Conservation (phyloP, 2,113 vertebrate species). For the Nansenia antarctica region DNA sequence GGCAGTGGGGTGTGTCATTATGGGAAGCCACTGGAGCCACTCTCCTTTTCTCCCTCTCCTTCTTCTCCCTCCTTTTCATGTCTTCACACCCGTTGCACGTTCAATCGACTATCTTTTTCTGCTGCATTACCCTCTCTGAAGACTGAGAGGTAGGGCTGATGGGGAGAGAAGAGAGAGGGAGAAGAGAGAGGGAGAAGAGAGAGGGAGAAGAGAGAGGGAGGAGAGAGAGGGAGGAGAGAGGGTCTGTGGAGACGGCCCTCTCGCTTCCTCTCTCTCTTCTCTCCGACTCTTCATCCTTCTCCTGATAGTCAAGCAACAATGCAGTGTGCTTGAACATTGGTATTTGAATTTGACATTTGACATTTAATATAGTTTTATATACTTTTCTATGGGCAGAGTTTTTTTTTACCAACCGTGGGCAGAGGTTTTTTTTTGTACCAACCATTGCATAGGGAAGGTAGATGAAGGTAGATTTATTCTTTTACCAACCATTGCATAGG, state of each 20-base stretch:
- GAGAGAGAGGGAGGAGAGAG: background rate
- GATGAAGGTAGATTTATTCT: too few species aligned
- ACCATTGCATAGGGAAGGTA: too few species aligned
- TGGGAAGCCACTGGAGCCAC: constrained; percentile 31
- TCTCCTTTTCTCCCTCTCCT: constrained; percentile 34
- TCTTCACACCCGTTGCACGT: constrained; percentile 33
- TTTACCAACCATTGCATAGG: too few species aligned
- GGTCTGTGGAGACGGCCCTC: background rate
- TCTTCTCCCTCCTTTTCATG: constrained; percentile 24
- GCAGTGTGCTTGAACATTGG: too few species aligned
- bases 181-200: background rate
- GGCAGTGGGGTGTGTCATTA: constrained; percentile 63
- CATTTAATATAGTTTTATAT: too few species aligned
- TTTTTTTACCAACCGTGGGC: too few species aligned
- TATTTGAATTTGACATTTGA: too few species aligned
- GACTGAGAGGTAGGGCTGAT: background rate
- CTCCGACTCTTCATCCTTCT: too few species aligned
- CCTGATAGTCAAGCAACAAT: too few species aligned
- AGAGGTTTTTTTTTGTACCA: too few species aligned
- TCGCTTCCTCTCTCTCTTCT: background rate
- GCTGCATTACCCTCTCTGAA: constrained; percentile 36
- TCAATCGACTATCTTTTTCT: constrained; percentile 42
- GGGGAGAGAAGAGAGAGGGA: constrained; percentile 4
- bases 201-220: background rate
- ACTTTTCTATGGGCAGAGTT: too few species aligned